Evolutionary conservation across 2,113 vertebrate genomes (phyloP).

Genomic region (Rhizomys pruinosus): DNA sequence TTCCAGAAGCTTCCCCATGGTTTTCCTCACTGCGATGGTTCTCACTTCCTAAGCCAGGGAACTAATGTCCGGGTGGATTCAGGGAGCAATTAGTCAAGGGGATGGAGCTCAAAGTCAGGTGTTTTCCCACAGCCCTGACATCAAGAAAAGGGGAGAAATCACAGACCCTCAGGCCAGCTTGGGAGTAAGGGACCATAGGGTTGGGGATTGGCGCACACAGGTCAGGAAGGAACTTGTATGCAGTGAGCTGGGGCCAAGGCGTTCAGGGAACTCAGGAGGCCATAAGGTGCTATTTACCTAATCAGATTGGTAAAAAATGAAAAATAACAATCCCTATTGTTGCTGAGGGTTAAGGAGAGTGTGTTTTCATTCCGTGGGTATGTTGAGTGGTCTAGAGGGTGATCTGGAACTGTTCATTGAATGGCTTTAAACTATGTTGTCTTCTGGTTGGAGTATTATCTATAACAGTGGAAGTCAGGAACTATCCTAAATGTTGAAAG

Average conservation of each 20-base stretch:
- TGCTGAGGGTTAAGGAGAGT: slow-evolving; percentile 2
- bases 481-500: slow-evolving; percentile 3
- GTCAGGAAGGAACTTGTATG: background rate
- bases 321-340: background rate
- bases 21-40: background rate
- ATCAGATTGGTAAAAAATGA: slow-evolving; percentile 27
- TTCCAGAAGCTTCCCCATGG: background rate
- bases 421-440: slow-evolving; percentile 48
- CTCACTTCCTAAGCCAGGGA: background rate
- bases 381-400: slow-evolving; percentile 12
- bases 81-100: background rate
- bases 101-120: background rate
- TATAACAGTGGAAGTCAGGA: slow-evolving; percentile 38
- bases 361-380: background rate
- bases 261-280: background rate
- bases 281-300: background rate
- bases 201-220: background rate
- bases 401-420: slow-evolving; percentile 52
- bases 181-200: background rate
- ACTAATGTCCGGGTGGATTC: background rate
- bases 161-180: background rate
- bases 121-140: background rate
- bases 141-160: background rate
- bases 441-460: slow-evolving; percentile 28
- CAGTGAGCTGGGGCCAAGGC: no score